phyloP scores from a whole-genome alignment of 92 coral and sea anemone genomes.

The Micromussa lordhowensis region DNA sequence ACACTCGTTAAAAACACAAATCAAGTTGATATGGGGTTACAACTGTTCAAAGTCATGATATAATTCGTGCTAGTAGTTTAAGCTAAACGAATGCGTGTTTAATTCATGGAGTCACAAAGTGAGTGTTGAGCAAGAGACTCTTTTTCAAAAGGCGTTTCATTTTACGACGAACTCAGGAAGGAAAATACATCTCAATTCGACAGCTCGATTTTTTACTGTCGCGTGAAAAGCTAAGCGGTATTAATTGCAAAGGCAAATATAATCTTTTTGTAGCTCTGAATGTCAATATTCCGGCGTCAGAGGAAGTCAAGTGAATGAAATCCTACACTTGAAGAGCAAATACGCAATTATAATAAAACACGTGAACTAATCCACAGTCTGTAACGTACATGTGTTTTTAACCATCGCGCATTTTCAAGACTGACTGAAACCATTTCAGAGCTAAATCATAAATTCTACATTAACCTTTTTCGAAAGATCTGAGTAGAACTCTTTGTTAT shows the following conservation, averaged over 20 bases:
- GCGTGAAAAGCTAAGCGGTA: background rate
- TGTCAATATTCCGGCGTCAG: background rate
- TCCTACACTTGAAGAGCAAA: background rate
- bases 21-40: background rate
- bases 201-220: background rate
- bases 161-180: background rate
- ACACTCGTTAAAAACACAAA: background rate
- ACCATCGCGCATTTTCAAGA: background rate
- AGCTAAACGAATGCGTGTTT: background rate
- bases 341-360: background rate
- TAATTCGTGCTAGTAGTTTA: background rate
- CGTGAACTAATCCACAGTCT: background rate
- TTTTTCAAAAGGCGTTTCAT: background rate
- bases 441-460: background rate
- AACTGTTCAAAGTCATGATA: conserved; percentile 1
- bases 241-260: conserved; percentile 5
- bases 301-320: background rate
- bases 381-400: background rate
- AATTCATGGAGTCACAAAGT: background rate
- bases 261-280: background rate
- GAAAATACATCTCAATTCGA: background rate
- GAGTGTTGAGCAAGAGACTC: background rate
- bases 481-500: background rate
- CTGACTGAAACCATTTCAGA: background rate
- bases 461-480: background rate